These are phyloP conservation scores for Mythimna ferrago DNA, from an alignment of 2,888 invertebrate species.

Conservation along the genomic window DNA sequence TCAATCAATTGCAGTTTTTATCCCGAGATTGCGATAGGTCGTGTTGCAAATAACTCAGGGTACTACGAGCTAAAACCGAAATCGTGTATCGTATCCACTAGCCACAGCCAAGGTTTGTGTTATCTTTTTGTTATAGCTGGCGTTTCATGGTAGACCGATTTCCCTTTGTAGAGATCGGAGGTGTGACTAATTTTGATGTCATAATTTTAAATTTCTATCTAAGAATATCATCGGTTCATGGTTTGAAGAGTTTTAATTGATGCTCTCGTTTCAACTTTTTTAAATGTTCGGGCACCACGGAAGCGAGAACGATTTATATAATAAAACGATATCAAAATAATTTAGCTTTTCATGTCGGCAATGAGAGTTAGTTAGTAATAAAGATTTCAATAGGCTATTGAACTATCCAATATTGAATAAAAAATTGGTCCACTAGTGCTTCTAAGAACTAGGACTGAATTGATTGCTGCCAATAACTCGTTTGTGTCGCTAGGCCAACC, in stretches of 20 bases:
- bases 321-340: slow-evolving; percentile 3
- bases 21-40: slow-evolving; percentile 45
- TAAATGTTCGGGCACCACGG: slow-evolving; percentile 29
- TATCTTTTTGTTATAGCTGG: slow-evolving; percentile 53
- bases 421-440: slow-evolving; percentile 37
- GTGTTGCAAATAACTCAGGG: slow-evolving; percentile 61
- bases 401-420: slow-evolving; percentile 35
- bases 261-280: slow-evolving; percentile 39
- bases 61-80: slow-evolving; percentile 45
- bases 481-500: slow-evolving; percentile 28
- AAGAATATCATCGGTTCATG: slow-evolving; percentile 47
- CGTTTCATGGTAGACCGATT: slow-evolving; percentile 71
- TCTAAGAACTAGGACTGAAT: slow-evolving; percentile 26
- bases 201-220: slow-evolving; percentile 69
- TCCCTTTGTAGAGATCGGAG: slow-evolving; percentile 71
- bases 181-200: slow-evolving; percentile 75
- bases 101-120: slow-evolving; percentile 36
- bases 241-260: slow-evolving; percentile 55
- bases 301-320: slow-evolving; percentile 10
- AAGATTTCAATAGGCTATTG: slow-evolving; percentile 33
- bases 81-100: slow-evolving; percentile 66
- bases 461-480: slow-evolving; percentile 43
- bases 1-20: slow-evolving; percentile 53
- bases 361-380: slow-evolving; percentile 33
- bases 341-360: slow-evolving; percentile 7